Percentiles rank a stretch among this genome's conserved stretches.
phyloP scores from a whole-genome alignment of 2,113 vertebrate species.

The Piprites chloris region DNA sequence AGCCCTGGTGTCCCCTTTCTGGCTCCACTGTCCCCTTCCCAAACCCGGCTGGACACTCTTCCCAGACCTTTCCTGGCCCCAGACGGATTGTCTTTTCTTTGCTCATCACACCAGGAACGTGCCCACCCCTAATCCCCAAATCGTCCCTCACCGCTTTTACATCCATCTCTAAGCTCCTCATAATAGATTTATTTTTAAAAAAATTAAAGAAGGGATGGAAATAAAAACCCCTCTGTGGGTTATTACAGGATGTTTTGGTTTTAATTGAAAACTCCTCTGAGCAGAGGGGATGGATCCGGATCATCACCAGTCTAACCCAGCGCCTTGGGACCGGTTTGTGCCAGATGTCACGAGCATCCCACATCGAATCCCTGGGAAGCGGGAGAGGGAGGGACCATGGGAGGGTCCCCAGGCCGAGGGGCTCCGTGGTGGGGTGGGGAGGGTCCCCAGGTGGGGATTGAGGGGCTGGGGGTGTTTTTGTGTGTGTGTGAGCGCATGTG shows the following conservation, averaged over 20 bases:
- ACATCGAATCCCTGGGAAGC: background rate
- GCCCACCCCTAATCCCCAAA: background rate
- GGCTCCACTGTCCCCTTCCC: background rate
- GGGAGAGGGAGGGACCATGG: background rate
- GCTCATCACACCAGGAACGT: background rate
- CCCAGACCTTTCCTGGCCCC: background rate
- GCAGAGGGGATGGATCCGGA: accelerated
- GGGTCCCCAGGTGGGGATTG: background rate
- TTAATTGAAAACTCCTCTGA: background rate
- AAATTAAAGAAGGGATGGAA: background rate
- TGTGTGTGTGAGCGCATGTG: background rate
- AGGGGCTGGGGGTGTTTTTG: no score
- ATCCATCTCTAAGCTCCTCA: conserved; percentile 16
- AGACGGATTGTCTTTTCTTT: background rate
- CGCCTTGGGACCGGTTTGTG: accelerated
- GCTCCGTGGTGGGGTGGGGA: background rate
- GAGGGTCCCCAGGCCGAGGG: background rate
- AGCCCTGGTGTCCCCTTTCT: background rate
- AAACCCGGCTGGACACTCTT: background rate
- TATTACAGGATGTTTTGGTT: conserved; percentile 19
- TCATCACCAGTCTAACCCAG: accelerated
- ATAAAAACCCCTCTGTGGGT: background rate
- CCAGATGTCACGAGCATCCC: accelerated
- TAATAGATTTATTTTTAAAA: background rate
- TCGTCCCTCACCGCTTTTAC: background rate